Evolutionary conservation across 2,113 vertebrate species (phyloP).

Genomic region (Misgurnus mizolepis): DNA sequence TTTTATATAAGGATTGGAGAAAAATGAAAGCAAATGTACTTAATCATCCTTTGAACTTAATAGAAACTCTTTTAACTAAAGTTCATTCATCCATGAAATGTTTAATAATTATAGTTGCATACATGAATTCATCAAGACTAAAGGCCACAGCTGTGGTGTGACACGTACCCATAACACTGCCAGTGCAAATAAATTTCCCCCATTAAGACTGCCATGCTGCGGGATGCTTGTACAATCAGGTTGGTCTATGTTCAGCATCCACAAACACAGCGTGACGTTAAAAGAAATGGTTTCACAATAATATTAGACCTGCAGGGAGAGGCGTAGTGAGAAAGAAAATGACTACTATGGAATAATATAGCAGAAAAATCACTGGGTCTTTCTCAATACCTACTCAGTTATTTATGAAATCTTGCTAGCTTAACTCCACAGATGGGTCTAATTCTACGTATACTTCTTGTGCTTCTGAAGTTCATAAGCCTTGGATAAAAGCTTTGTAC

Average conservation of each 20-base stretch:
- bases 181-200: constrained; percentile 15
- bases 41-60: background rate
- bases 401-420: constrained; percentile 12
- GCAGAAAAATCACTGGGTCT: constrained; percentile 10
- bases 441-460: background rate
- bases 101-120: constrained; percentile 45
- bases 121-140: constrained; percentile 41
- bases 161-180: constrained; percentile 33
- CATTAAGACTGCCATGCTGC: constrained; percentile 42
- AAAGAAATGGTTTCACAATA: constrained; percentile 7
- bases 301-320: constrained; percentile 13
- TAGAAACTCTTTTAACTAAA: background rate
- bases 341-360: background rate
- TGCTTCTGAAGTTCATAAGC: background rate
- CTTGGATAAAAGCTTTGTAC: constrained; percentile 2
- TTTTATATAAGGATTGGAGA: no score
- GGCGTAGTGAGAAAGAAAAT: background rate
- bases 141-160: constrained; percentile 24
- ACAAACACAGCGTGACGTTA: background rate
- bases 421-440: background rate
- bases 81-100: background rate
- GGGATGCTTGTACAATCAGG: constrained; percentile 48
- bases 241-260: constrained; percentile 37
- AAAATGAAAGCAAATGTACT: no score
- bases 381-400: constrained; percentile 4